These are phyloP conservation scores for Riparia riparia DNA, from an alignment of 2,113 vertebrate genomes.

Conservation along the genomic window DNA sequence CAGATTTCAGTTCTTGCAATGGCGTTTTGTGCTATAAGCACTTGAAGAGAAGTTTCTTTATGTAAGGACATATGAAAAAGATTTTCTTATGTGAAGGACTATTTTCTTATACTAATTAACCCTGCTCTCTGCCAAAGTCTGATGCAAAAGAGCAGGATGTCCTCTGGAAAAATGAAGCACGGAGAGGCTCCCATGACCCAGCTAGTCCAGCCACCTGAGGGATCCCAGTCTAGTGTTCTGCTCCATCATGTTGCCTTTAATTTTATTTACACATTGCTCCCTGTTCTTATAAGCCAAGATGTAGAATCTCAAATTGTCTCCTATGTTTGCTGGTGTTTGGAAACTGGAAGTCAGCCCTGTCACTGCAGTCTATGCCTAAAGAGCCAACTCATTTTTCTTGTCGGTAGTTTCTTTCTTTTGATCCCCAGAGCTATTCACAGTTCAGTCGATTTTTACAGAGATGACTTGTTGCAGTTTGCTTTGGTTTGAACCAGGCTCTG, in stretches of 20 bases:
- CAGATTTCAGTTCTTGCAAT: neutral
- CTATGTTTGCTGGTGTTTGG: neutral
- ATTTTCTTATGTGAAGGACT: neutral
- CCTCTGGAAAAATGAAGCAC: neutral
- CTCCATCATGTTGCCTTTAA: neutral
- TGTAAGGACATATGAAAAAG: neutral
- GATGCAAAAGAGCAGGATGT: neutral
- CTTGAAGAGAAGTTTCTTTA: neutral
- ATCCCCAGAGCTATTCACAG: conserved; percentile 3
- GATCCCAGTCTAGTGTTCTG: neutral
- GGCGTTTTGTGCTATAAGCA: neutral
- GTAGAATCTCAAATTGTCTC: neutral
- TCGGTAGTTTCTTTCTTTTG: neutral
- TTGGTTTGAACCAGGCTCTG: conserved; percentile 24
- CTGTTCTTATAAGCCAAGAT: neutral
- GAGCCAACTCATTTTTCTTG: neutral
- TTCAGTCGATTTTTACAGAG: conserved; percentile 12
- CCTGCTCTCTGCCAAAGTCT: neutral
- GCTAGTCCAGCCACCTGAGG: neutral
- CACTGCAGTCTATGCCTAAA: neutral
- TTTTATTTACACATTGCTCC: neutral
- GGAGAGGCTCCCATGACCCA: neutral
- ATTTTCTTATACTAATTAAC: neutral
- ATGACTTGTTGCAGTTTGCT: conserved; percentile 16
- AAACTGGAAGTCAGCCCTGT: neutral